These are phyloP conservation scores for Tamandua tetradactyla DNA, from an alignment of 2,797 vertebrate species.

Conservation along the genomic window DNA sequence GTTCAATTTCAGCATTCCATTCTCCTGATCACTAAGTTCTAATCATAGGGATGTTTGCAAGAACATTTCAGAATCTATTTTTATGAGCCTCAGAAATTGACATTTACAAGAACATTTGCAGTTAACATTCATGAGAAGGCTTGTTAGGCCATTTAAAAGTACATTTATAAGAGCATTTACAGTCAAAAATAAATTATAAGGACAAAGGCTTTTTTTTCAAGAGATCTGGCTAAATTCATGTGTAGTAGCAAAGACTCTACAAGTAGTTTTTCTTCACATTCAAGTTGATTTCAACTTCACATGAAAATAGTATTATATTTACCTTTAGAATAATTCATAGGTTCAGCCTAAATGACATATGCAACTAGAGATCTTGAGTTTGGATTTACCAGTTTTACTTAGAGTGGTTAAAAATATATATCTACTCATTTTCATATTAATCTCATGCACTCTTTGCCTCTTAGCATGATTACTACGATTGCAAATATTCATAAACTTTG, in stretches of 20 bases:
- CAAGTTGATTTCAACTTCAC: background rate
- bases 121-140: slow-evolving; percentile 43
- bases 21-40: background rate
- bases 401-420: background rate
- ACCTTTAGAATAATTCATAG: background rate
- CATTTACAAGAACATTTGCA: slow-evolving; percentile 52
- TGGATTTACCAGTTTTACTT: background rate
- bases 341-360: background rate
- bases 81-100: slow-evolving; percentile 38
- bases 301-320: background rate
- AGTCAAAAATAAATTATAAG: slow-evolving; percentile 52
- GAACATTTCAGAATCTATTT: slow-evolving; percentile 56
- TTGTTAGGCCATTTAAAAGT: slow-evolving; percentile 32
- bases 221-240: background rate
- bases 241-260: background rate
- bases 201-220: background rate
- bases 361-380: background rate
- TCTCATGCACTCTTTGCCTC: background rate
- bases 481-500: background rate
- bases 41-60: slow-evolving; percentile 20
- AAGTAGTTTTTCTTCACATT: background rate
- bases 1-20: background rate
- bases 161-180: slow-evolving; percentile 22
- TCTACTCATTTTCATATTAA: background rate
- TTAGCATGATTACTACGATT: background rate